Evolutionary conservation across 1,140 invertebrate genomes (phyloP), one percentile per base, ranked within the genome.

Genomic region (Samia ricini): DNA sequence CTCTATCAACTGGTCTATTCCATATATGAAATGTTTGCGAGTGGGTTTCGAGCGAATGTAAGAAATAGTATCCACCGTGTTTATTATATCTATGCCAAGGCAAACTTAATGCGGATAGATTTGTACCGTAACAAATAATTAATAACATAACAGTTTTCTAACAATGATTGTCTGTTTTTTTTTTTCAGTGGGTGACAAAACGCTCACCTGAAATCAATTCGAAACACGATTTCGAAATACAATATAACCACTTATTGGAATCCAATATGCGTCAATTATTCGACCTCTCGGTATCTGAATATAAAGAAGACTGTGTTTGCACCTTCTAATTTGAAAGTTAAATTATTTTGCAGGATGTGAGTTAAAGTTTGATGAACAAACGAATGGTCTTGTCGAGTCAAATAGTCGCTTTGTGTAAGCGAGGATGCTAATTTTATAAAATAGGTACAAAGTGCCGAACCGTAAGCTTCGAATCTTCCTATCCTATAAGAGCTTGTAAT

Each of bases 381-480:
- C n/a, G 33, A 42, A 42, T 42, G 26, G 33, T 42, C 33, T 42
- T 15, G 4, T 42, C 33, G 12, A 42, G 33, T 15, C 33, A 42
- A 42, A 15, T 42, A 42, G 33, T 15, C n/a, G 26, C 26, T 42
- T 42, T 42, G 10, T 42, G 4, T 42, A 15, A 15, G n/a, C n/a
- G n/a, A n/a, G 33, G 33, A 42, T 42, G 33, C 15, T 42, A 42
- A 42, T 42, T 42, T 42, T 42, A 42, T 42, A 42, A 42, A 42
- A 15, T 42, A 42, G 33, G 33, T 42, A 42, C 12, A 15, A 42
- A 42, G 33, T 12, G n/a, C 15, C 33, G 12, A 15, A 7, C 7
- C 12, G 4, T 42, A 15, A 42, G 33, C 12, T 7, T 42, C 4
- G 33, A 42, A 15, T 15, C 1, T n/a, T n/a, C n/a, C n/a, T n/a